A percentile compares a stretch with the other conserved stretches of the same genome.
phyloP scores from a whole-genome alignment of 2,113 vertebrate species.

The Cathartes aura region DNA sequence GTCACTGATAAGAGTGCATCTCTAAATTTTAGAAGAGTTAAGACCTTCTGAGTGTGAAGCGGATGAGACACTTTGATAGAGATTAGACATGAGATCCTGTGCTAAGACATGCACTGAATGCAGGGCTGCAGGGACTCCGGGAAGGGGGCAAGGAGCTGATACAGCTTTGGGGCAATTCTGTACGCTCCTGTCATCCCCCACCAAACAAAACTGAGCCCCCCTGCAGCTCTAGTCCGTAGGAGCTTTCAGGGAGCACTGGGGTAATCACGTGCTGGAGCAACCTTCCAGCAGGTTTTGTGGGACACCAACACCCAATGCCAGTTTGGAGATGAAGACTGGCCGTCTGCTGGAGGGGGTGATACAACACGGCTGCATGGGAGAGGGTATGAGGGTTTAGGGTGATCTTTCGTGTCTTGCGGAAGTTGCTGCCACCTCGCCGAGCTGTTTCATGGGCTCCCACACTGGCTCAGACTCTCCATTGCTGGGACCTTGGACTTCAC shows the following conservation, averaged over 20 bases:
- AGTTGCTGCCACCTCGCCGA: background rate
- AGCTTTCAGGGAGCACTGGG: background rate
- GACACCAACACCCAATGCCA: background rate
- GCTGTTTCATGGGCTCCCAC: background rate
- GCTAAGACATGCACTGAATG: background rate
- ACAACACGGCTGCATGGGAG: rapidly evolving
- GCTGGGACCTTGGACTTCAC: background rate
- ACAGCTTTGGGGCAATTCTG: background rate
- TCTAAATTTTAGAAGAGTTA: background rate
- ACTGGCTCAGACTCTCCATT: background rate
- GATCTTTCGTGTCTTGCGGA: background rate
- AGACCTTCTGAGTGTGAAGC: background rate
- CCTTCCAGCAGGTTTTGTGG: background rate
- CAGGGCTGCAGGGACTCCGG: background rate
- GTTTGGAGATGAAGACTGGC: background rate
- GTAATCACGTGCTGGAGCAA: background rate
- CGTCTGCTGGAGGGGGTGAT: background rate
- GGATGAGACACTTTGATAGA: background rate
- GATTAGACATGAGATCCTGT: background rate
- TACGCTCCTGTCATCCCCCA: background rate
- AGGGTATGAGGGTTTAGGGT: background rate
- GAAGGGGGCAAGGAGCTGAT: background rate
- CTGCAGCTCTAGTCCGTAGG: background rate
- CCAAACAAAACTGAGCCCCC: background rate
- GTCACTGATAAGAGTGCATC: background rate